A percentile compares a stretch with the other conserved stretches of the same genome.
Conservation (phyloP, 2,113 vertebrate genomes). For the Cinclus cinclus region DNA sequence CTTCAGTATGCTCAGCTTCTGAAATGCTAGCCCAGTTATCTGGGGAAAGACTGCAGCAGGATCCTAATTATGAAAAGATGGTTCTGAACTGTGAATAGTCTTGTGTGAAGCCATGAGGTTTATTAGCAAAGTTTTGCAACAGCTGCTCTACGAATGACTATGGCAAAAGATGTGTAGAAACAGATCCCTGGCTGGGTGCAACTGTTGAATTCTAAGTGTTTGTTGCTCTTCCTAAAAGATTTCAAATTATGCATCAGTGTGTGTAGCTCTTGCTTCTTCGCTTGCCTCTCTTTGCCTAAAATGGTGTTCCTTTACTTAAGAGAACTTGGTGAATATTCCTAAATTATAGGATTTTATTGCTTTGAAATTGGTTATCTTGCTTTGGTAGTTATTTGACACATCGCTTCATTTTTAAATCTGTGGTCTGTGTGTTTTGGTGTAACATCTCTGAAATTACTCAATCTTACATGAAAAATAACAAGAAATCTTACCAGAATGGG, state of each 20-base stretch:
- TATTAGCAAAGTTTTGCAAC: neutral
- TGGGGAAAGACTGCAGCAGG: neutral
- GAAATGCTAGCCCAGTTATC: neutral
- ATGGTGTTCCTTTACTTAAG: neutral
- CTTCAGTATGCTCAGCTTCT: neutral
- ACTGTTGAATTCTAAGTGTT: neutral
- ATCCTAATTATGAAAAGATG: neutral
- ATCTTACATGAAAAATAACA: neutral
- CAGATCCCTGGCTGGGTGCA: neutral
- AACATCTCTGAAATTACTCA: neutral
- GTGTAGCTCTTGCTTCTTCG: neutral
- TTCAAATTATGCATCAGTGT: neutral
- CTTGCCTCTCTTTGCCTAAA: neutral
- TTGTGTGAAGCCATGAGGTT: neutral
- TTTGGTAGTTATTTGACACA: neutral
- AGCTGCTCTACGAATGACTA: neutral
- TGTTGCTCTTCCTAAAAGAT: neutral
- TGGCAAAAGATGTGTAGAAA: neutral
- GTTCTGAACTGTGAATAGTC: neutral
- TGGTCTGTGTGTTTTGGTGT: neutral
- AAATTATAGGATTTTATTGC: neutral
- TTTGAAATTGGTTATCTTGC: neutral
- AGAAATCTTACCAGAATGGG: neutral
- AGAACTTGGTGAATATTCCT: neutral
- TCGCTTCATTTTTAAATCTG: neutral